phyloP scores from a whole-genome alignment of 2,113 vertebrate species.

The Phylloscopus trochiloides region DNA sequence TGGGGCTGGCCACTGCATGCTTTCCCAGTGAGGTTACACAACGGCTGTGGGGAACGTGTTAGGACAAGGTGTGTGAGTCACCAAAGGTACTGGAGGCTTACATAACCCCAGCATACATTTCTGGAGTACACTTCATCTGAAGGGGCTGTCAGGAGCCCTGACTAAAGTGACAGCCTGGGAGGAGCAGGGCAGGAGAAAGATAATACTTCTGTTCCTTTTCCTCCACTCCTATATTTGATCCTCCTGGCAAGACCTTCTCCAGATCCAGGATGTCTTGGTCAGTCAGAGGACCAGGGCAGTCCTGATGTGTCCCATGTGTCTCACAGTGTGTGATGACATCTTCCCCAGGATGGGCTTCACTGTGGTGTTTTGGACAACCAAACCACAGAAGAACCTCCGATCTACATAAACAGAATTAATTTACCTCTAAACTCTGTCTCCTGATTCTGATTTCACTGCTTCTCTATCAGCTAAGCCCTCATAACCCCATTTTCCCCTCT shows the following conservation, averaged over 20 bases:
- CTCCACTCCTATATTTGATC: rapidly evolving
- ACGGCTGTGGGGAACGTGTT: background rate
- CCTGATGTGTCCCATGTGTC: background rate
- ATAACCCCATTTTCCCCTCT: background rate
- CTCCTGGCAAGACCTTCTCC: background rate
- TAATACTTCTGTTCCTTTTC: background rate
- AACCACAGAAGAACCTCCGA: background rate
- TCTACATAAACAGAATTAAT: background rate
- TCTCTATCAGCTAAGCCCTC: background rate
- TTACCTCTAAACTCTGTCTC: background rate
- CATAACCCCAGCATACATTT: conserved; percentile 19
- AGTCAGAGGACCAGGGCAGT: background rate
- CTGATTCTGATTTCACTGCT: background rate
- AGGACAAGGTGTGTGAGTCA: conserved; percentile 43
- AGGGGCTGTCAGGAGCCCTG: conserved; percentile 39
- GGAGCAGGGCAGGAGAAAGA: background rate
- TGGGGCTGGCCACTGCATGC: rapidly evolving
- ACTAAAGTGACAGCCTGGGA: conserved; percentile 1
- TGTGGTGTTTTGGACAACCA: background rate
- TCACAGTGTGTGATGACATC: background rate
- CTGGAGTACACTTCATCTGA: conserved; percentile 14
- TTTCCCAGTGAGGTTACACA: conserved; percentile 6
- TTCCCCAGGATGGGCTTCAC: background rate
- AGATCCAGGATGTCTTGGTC: background rate
- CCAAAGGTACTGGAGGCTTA: conserved; percentile 9